Percentiles rank a stretch among this genome's conserved stretches.
Conservation (phyloP, 1,140 invertebrate species). For the Popillia japonica region DNA sequence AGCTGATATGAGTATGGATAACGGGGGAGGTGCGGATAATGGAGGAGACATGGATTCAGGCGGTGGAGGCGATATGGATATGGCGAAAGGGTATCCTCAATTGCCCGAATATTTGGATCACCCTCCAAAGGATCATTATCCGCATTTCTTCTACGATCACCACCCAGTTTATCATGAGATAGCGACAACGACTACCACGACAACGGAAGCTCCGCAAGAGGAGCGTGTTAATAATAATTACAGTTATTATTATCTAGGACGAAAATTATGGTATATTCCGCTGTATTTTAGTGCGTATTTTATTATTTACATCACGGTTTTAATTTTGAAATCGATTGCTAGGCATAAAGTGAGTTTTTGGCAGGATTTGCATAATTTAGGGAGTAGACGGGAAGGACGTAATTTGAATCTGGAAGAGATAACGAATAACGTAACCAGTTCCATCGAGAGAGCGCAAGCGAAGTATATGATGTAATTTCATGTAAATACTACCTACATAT, state of each 20-base stretch:
- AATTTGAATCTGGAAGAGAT: conserved; percentile 49
- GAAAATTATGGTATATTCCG: conserved; percentile 83
- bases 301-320: conserved; percentile 78
- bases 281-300: conserved; percentile 87
- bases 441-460: conserved; percentile 49
- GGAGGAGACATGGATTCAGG: conserved; percentile 39
- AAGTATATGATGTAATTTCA: conserved; percentile 48
- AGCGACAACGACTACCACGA: conserved; percentile 62
- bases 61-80: neutral
- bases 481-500: conserved; percentile 7
- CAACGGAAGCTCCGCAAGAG: conserved; percentile 61
- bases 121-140: conserved; percentile 61
- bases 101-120: conserved; percentile 58
- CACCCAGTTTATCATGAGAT: conserved; percentile 60
- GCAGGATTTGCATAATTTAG: conserved; percentile 50
- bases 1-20: conserved; percentile 39
- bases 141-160: conserved; percentile 55
- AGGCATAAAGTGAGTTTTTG: conserved; percentile 73
- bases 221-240: conserved; percentile 75
- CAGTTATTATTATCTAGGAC: conserved; percentile 82
- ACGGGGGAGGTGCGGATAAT: neutral
- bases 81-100: conserved; percentile 38
- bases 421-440: conserved; percentile 49
- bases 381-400: conserved; percentile 45
- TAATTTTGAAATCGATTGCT: conserved; percentile 80